Base-by-base conservation (phyloP, 1,140 invertebrate genomes). In the Anastrepha ludens region DNA sequence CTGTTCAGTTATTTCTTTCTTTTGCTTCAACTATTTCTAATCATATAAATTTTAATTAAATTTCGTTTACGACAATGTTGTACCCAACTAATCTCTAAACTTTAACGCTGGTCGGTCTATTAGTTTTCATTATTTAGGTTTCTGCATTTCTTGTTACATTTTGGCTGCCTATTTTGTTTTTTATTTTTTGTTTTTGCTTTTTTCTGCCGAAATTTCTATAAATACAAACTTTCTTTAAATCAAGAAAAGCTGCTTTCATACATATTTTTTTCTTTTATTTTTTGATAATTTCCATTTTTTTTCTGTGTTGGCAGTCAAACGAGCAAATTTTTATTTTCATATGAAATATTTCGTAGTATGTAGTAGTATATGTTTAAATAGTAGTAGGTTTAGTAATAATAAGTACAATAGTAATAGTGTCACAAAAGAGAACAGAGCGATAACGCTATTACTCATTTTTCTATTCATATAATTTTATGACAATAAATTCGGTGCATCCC, bases 11-110 rank as follows among this genome's bases (percentile, higher is more conserved):
- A 3, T 47, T 64, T 29, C 58, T 88, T 50, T 85, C 20, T 15
- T 74, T 86, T 78, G 81, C 50, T 86, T 85, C 60, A 62, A 50
- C 58, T 88, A 55, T 86, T 86, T 70, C 29, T 87, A 85, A 64
- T 67, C 44, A 64, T 81, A 60, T 81, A 47, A 86, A 13, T 81
- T 62, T 60, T 74, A 81, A 81, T 81, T 81, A 58, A 88, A 88
- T 88, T 88, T 88, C 88, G 86, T 86, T 88, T 88, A 88, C 88
- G 88, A 88, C 88, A 88, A 88, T 88, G 88, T 87, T 74, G 62
- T 87, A 88, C 88, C 88, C 88, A 88, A 88, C 87, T 88, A 88
- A 88, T 88, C 88, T 78, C 58, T 67, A 87, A 67, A 64, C 47
- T 87, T 87, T 20, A 81, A 39, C 64, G 29, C 60, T 87, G 44